Evolutionary conservation across 2,888 invertebrate genomes (phyloP).

Genomic region (Macrophya annulata): DNA sequence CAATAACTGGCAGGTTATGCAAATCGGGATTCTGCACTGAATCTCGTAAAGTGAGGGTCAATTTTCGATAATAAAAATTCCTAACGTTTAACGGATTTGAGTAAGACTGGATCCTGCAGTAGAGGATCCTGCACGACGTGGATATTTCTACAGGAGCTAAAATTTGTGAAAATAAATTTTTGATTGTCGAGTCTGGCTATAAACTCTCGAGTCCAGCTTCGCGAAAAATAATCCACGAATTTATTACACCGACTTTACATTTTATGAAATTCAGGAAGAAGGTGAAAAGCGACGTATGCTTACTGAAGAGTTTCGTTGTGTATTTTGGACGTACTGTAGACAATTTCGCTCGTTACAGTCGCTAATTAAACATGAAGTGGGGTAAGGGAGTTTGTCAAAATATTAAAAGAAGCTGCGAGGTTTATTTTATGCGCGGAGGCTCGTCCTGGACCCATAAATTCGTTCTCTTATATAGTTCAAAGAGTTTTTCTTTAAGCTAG

Average conservation of each 20-base stretch:
- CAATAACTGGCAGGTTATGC: conserved; percentile 27
- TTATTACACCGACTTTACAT: neutral
- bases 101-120: too few relatives aligned
- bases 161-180: neutral
- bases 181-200: neutral
- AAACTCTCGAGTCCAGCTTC: neutral
- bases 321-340: conserved; percentile 30
- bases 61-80: neutral
- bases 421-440: neutral
- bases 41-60: neutral
- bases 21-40: neutral
- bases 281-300: neutral
- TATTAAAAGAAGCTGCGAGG: neutral
- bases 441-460: neutral
- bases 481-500: neutral
- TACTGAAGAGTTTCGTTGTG: conserved; percentile 14
- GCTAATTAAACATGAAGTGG: conserved; percentile 22
- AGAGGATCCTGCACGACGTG: neutral
- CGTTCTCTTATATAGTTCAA: neutral
- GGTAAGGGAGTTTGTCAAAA: neutral
- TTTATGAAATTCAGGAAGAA: neutral
- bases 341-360: conserved; percentile 26
- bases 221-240: neutral
- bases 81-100: neutral
- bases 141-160: neutral